A percentile compares a stretch with the other conserved stretches of the same genome.
phyloP scores from a whole-genome alignment of 2,888 invertebrate genomes.

The Caenorhabditis uteleia region DNA sequence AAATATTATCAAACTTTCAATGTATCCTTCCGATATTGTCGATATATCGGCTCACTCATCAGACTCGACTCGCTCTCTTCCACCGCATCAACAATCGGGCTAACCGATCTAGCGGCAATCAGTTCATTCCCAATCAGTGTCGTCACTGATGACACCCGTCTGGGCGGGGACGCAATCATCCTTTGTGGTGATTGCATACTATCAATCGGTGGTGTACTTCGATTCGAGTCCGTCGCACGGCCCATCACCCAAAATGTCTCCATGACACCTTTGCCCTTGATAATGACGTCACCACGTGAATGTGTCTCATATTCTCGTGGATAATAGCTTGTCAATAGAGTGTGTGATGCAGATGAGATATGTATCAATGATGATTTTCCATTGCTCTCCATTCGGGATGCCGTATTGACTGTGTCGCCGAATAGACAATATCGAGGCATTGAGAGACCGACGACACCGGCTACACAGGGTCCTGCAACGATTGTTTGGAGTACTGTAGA shows the following conservation, averaged over 20 bases:
- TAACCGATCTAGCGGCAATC: too few species aligned
- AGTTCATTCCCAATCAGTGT: too few species aligned
- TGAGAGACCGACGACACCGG: constrained; percentile 55
- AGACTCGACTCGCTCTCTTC: too few species aligned
- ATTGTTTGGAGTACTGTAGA: neutral
- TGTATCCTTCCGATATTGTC: too few species aligned
- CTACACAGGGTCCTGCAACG: constrained; percentile 29
- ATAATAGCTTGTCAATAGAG: constrained; percentile 42
- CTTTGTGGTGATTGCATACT: too few species aligned
- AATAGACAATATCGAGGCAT: constrained; percentile 63
- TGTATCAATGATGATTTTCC: constrained; percentile 56
- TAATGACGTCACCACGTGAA: constrained; percentile 58
- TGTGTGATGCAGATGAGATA: constrained; percentile 48
- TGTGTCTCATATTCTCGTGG: constrained; percentile 53
- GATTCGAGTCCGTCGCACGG: too few species aligned
- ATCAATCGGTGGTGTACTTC: too few species aligned
- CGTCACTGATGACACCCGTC: too few species aligned
- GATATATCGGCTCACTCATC: too few species aligned
- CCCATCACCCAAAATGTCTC: constrained; percentile 20
- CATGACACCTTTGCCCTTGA: constrained; percentile 36
- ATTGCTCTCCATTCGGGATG: constrained; percentile 61
- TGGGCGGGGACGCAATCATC: too few species aligned
- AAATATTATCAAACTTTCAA: too few species aligned
- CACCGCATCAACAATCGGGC: too few species aligned
- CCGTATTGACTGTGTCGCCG: constrained; percentile 64